These are phyloP conservation scores for Danio jaintianensis DNA, from an alignment of 2,797 vertebrate species.

Conservation along the genomic window DNA sequence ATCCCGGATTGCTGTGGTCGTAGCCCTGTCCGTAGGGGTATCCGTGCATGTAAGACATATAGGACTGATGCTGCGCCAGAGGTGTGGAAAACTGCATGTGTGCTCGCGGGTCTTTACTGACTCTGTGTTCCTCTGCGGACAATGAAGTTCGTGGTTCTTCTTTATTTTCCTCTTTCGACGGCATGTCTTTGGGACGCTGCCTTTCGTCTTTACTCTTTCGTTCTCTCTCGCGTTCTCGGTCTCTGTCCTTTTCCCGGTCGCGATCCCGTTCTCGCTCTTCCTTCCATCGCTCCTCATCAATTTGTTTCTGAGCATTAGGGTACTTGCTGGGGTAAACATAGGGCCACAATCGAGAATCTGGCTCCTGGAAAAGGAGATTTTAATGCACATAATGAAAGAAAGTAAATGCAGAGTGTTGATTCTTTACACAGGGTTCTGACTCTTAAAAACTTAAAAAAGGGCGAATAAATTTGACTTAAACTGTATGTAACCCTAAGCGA, in stretches of 20 bases:
- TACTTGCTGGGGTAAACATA: slow-evolving; percentile 95
- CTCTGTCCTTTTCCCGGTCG: slow-evolving; percentile 74
- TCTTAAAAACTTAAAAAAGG: too few species aligned
- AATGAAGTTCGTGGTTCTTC: slow-evolving; percentile 85
- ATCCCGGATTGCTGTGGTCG: slow-evolving; percentile 91
- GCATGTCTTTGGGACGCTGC: slow-evolving; percentile 79
- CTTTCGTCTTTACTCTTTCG: slow-evolving; percentile 87
- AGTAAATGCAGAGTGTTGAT: slow-evolving; percentile 70
- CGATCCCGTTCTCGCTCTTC: slow-evolving; percentile 80
- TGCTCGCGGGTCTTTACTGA: slow-evolving; percentile 85
- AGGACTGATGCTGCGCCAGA: slow-evolving; percentile 92
- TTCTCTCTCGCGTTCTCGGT: slow-evolving; percentile 56
- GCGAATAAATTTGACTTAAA: too few species aligned
- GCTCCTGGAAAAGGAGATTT: slow-evolving; percentile 73
- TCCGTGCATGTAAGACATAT: slow-evolving; percentile 96
- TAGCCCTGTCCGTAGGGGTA: slow-evolving; percentile 94
- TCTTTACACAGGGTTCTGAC: too few species aligned
- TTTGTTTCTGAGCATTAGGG: slow-evolving; percentile 81
- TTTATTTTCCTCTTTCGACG: slow-evolving; percentile 82
- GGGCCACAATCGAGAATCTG: slow-evolving; percentile 92
- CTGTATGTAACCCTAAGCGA: background rate
- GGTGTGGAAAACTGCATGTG: slow-evolving; percentile 93
- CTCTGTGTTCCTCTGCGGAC: slow-evolving; percentile 84
- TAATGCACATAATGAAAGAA: slow-evolving; percentile 50
- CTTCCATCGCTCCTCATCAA: slow-evolving; percentile 88